Base-by-base conservation (phyloP, 2,797 vertebrate species). In the Malacoctenus gilli region DNA sequence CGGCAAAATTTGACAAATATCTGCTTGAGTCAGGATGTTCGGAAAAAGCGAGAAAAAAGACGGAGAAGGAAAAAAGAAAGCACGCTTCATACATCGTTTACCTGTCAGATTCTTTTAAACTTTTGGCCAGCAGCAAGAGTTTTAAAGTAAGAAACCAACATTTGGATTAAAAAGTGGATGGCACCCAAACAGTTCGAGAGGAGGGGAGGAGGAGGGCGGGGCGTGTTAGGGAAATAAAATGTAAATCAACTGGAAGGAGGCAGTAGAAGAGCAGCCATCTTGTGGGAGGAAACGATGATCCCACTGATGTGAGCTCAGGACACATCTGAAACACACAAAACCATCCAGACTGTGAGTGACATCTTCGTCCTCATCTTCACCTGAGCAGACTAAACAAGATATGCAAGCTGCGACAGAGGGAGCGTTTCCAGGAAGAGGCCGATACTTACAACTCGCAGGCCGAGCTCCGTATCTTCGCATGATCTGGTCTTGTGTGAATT, bases 401-500 rank as follows among this genome's bases (percentile, higher is more conserved):
- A n/a, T n/a, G n/a, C n/a, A n/a, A n/a, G 19, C 12, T 4, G 2
- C 2, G 19, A 49, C 9, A 11, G 18, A 18, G 4, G 22, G 16
- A 9, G 3, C 1, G 11, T 32, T 8, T 8, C 30, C 11, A 8
- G 20, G 2, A 20, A 35, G 2, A 16, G 47, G 44, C 40, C 0
- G 2, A n/a, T 71, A 92, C 94, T 92, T 79, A 96, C 94, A 96
- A 90, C 95, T 96, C 68, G 95, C 93, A 77, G 95, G 93, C 79
- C 95, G 90, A 80, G 94, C 92, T 28, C 95, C 95, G 47, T 95
- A 96, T 91, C 93, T 92, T 91, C 94, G 92, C 94, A 96, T 96
- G 74, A 96, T 96, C 91, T 96, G 95, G 89, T 96, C 95, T 89
- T 96, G 94, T 89, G 95, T 96, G 89, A 96, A 96, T 92, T 96